Base-by-base conservation (phyloP, 2,888 invertebrate species). In the Meandrusa payeni region DNA sequence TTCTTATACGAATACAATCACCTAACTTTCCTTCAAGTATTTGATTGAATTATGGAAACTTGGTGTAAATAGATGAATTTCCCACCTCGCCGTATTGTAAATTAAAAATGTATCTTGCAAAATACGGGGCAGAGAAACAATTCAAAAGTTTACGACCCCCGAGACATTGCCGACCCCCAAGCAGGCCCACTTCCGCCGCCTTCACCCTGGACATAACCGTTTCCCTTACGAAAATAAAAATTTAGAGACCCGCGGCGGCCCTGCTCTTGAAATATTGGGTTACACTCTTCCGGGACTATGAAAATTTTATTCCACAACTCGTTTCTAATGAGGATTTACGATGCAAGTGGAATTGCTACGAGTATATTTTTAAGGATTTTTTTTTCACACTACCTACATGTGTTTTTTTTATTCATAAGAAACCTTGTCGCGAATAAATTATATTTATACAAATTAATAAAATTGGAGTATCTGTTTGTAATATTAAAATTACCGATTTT, bases 141-240 rank as follows among this genome's bases (percentile, higher is more conserved):
- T 29, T 45, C 22, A 17, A 56, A 62, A 60, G n/a, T 64, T 66
- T 64, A 62, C 61, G 61, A 63, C 33, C 39, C 47, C 47, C 41
- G 44, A 48, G 58, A 54, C 59, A 52, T 54, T 55, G 45, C 45
- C 45, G 51, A 48, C 54, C 56, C 50, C 46, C 41, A 38, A 52
- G 53, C 50, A 52, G 56, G 52, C 59, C 53, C 62, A 58, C 64
- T 69, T 63, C 68, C 68, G 60, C 59, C 64, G 65, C 72, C 69
- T 72, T 69, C 71, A 68, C 69, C 66, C 65, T 58, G 67, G 67
- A 68, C 72, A 78, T 78, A 80, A 76, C 80, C 64, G 74, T 81
- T 79, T 79, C 69, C 72, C 63, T 72, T 68, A 59, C 54, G 64
- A 57, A 60, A 66, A 76, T 82, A 80, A 83, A 82, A 80, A 72